Evolutionary conservation across 2,888 invertebrate species (phyloP), one percentile per base, ranked within the genome.

Genomic region (Ornithoptera priamus): DNA sequence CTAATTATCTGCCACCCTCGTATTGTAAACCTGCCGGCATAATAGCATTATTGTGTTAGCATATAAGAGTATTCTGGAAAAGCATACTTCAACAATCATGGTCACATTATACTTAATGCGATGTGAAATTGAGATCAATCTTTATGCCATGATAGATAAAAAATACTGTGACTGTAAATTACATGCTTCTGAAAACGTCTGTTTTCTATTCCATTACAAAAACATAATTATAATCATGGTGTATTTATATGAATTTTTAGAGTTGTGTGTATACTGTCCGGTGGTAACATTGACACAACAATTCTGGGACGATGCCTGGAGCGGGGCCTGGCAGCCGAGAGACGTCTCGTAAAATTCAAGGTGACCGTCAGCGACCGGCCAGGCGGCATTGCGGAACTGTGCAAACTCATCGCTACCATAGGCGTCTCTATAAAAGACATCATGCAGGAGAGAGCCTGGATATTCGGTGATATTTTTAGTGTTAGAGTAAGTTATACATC

Each of bases 351-450:
- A 46, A 92, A 89, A 81, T 91, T 91, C 80, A 91, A 93, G 72
- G 91, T 90, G 60, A 96, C 96, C 1, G 95, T 97, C 3, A 96
- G 96, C 81, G 98, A 98, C 89, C 93, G 97, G 72, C 97, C 98
- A 0, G 97, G 97, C 7, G 97, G 97, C 22, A 97, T 98, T 73
- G 95, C 97, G 0, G 97, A 98, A 80, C 92, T 98, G 7, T 97
- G 97, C 81, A 94, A 94, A 79, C 88, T 96, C 58, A 93, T 98
- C 67, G 94, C 95, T 0, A 93, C 94, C 1, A 93, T 96, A 46
- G 97, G 97, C 0, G 97, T 97, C 18, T 96, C 96, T 57, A 97
- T 99, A 74, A 99, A 99, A 86, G 99, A 99, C 82, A 98, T 99
- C 71, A 96, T 97, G 88, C 99, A 99, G 85, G 99, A 99, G 84